phyloP scores from a whole-genome alignment of 2,113 vertebrate species.

The Leptobrachium leishanense region DNA sequence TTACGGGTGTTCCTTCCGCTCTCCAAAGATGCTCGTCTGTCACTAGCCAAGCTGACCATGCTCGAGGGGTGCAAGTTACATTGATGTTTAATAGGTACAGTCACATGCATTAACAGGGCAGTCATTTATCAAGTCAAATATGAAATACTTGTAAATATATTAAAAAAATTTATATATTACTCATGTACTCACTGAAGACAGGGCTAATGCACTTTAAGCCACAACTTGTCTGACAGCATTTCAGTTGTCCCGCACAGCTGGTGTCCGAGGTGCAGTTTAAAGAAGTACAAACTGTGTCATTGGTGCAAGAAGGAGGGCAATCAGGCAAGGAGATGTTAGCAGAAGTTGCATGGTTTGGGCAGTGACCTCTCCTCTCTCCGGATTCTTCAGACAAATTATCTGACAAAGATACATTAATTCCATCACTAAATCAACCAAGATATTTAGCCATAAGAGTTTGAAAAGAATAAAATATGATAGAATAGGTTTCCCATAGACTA shows the following conservation, averaged over 20 bases:
- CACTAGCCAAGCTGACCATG: no score
- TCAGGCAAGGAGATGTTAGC: background rate
- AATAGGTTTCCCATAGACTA: no score
- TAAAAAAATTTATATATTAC: background rate
- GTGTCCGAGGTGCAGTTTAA: conserved; percentile 2
- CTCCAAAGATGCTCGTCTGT: no score
- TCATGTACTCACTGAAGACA: conserved; percentile 6
- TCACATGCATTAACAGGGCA: no score
- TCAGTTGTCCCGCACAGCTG: conserved; percentile 6
- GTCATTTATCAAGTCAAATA: background rate
- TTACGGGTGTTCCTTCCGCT: no score
- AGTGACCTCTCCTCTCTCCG: background rate
- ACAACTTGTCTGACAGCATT: conserved; percentile 7
- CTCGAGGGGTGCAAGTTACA: no score
- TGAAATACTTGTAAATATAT: background rate
- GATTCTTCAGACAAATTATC: background rate
- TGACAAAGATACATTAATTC: no score
- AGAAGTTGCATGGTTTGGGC: background rate
- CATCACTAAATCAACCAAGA: no score
- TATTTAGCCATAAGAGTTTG: no score
- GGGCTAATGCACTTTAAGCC: conserved; percentile 10
- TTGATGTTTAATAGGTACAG: no score
- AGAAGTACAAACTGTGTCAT: background rate
- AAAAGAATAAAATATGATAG: no score
- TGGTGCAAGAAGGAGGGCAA: background rate